A percentile compares a stretch with the other conserved stretches of the same genome.
phyloP scores from a whole-genome alignment of 2,113 vertebrate species.

The Oreocharis arfaki region DNA sequence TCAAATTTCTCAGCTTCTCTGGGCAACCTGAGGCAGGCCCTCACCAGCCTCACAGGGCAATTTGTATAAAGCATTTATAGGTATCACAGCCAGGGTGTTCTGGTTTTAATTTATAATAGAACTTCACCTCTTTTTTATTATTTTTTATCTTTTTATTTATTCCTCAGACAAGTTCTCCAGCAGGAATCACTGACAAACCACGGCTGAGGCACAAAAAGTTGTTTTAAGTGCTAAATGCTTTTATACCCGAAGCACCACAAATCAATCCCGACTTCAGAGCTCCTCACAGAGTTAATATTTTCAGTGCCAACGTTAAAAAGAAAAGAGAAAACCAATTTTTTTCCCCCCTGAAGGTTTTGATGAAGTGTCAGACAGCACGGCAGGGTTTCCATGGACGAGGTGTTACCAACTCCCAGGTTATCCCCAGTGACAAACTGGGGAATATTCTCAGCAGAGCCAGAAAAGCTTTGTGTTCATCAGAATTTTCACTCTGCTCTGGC shows the following conservation, averaged over 20 bases:
- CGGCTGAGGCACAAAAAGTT: not conserved
- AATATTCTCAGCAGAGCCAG: not conserved
- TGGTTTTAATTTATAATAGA: not conserved
- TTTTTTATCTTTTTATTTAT: not conserved
- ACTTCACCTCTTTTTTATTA: not conserved
- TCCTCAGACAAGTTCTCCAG: not conserved
- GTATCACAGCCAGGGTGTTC: no score
- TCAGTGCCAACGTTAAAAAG: not conserved
- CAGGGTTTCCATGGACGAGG: not conserved
- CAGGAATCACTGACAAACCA: not conserved
- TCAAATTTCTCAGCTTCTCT: not conserved
- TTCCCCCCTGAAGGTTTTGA: not conserved
- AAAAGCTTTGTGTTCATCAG: not conserved
- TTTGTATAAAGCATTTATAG: not conserved
- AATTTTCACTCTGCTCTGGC: not conserved
- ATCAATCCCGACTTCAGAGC: not conserved
- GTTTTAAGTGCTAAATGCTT: fast-evolving
- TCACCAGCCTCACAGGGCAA: fast-evolving
- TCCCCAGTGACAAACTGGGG: not conserved
- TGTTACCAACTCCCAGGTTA: not conserved
- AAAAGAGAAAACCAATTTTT: not conserved
- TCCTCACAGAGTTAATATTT: not conserved
- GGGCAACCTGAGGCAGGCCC: not conserved
- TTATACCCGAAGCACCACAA: not conserved
- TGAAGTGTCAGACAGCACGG: not conserved